Evolutionary conservation across 2,113 vertebrate genomes (phyloP).

Genomic region (Tupaia tana): DNA sequence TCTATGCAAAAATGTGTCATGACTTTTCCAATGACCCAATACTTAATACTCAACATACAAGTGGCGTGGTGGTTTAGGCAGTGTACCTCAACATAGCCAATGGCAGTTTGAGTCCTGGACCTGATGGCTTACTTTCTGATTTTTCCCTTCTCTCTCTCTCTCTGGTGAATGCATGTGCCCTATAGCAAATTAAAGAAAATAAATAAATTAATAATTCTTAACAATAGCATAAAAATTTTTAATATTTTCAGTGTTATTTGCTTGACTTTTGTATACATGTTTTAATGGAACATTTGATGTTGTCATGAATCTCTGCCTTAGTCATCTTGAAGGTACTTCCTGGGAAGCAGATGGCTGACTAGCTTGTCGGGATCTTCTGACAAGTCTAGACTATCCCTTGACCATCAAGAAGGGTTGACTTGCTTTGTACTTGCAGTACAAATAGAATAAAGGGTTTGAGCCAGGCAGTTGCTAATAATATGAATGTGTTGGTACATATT

Average conservation of each 20-base stretch:
- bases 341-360: background rate
- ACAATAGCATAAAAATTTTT: background rate
- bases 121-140: no score
- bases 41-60: no score
- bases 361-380: slow-evolving; percentile 26
- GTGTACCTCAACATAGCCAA: no score
- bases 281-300: background rate
- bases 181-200: no score
- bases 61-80: no score
- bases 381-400: background rate
- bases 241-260: slow-evolving; percentile 29
- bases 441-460: background rate
- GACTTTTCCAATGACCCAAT: no score
- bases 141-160: no score
- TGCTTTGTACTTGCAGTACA: background rate
- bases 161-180: no score
- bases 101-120: no score
- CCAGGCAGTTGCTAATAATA: slow-evolving; percentile 24
- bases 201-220: no score
- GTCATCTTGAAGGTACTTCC: slow-evolving; percentile 45
- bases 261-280: background rate
- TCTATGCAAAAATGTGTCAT: no score
- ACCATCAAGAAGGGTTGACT: background rate
- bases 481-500: background rate
- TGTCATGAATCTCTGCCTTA: background rate